These are phyloP conservation scores for Aricia agestis DNA, from an alignment of 1,140 invertebrate species.

Conservation along the genomic window DNA sequence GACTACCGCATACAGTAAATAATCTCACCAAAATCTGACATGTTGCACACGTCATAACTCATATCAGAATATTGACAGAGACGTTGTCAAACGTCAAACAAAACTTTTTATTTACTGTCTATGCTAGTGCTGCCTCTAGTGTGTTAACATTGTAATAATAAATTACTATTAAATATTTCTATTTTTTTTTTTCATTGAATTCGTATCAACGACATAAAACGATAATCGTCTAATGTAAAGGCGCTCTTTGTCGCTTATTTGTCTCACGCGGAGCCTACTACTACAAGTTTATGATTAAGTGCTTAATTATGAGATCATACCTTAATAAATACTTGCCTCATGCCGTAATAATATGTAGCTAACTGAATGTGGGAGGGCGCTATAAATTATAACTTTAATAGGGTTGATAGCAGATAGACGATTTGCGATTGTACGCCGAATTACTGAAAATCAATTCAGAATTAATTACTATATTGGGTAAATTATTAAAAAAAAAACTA, in stretches of 20 bases:
- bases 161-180: too few relatives aligned
- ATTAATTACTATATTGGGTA: background rate
- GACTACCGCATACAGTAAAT: too few relatives aligned
- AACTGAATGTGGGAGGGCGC: background rate
- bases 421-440: background rate
- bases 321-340: constrained; percentile 14
- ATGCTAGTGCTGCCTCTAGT: too few relatives aligned
- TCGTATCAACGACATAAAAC: background rate
- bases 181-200: background rate
- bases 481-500: too few relatives aligned
- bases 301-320: constrained; percentile 35
- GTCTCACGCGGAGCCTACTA: background rate
- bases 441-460: background rate
- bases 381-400: background rate
- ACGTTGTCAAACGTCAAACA: too few relatives aligned
- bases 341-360: background rate
- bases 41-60: too few relatives aligned
- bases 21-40: too few relatives aligned
- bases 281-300: constrained; percentile 38
- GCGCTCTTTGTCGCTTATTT: constrained; percentile 17
- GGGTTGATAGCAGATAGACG: background rate
- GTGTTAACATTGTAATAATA: too few relatives aligned
- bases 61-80: too few relatives aligned
- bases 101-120: too few relatives aligned
- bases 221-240: constrained; percentile 19